Conservation (phyloP, 2,888 invertebrate species). For the Onchidella celtica region DNA sequence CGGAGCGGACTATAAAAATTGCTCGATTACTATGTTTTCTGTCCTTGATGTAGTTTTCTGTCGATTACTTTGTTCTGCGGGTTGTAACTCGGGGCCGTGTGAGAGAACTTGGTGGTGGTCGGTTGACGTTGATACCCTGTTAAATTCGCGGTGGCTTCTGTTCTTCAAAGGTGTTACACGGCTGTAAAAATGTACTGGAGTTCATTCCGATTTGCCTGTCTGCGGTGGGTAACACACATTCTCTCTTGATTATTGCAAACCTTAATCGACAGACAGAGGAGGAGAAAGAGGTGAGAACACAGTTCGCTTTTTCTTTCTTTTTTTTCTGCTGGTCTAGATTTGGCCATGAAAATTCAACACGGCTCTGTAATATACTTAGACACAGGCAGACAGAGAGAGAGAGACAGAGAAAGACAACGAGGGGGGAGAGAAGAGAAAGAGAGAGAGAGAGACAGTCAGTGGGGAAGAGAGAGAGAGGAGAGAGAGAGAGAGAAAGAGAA, state of each 20-base stretch:
- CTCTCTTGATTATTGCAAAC: background rate
- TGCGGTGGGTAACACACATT: background rate
- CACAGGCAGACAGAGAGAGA: too few species aligned
- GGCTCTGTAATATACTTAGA: too few species aligned
- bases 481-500: too few species aligned
- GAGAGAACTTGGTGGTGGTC: slow-evolving; percentile 29
- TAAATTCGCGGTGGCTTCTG: background rate
- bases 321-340: too few species aligned
- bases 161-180: background rate
- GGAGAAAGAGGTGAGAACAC: too few species aligned
- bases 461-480: background rate
- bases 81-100: background rate
- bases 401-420: background rate
- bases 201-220: background rate
- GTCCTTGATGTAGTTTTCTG: background rate
- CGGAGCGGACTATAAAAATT: background rate
- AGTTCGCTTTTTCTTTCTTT: too few species aligned
- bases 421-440: background rate
- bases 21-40: background rate
- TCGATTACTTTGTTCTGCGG: background rate
- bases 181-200: background rate
- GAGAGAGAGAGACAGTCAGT: background rate
- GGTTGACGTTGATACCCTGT: background rate
- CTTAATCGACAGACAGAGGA: too few species aligned
- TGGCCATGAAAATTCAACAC: too few species aligned